A percentile compares a stretch with the other conserved stretches of the same genome.
These are phyloP conservation scores for Megalopta genalis DNA, from an alignment of 1,140 invertebrate species.

Conservation along the genomic window DNA sequence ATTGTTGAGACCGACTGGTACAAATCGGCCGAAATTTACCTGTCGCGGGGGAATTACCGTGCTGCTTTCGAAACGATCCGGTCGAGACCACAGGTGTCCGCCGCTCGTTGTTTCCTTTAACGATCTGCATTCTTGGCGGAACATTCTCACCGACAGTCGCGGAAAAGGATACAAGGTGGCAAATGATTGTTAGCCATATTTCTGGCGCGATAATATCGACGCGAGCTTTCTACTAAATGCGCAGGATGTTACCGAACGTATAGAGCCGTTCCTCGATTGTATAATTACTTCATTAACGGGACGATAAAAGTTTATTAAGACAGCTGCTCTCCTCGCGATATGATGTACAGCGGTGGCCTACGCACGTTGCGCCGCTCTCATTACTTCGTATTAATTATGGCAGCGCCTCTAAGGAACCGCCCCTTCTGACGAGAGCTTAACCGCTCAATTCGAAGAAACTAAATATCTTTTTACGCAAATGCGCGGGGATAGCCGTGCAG, in stretches of 20 bases:
- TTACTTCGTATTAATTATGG: neutral
- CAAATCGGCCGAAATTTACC: too few relatives aligned
- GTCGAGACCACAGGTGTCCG: too few relatives aligned
- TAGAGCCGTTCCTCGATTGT: neutral
- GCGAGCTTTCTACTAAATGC: neutral
- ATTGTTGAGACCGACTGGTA: too few relatives aligned
- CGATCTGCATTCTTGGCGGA: too few relatives aligned
- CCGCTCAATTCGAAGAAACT: neutral
- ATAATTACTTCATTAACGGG: neutral
- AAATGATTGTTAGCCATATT: neutral
- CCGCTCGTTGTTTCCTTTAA: too few relatives aligned
- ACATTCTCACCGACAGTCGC: too few relatives aligned
- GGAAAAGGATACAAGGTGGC: neutral
- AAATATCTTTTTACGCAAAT: neutral
- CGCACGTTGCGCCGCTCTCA: neutral
- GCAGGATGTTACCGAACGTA: neutral
- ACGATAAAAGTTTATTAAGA: neutral
- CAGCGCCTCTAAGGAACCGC: neutral
- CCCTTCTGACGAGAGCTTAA: neutral
- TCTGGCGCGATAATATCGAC: neutral
- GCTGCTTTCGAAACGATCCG: too few relatives aligned
- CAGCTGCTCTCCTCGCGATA: neutral
- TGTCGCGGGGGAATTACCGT: too few relatives aligned
- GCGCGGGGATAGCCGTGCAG: too few relatives aligned
- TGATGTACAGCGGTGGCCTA: neutral